Evolutionary conservation across 1,140 invertebrate species (phyloP), one percentile per base, ranked within the genome.

Genomic region (Argopecten irradians): DNA sequence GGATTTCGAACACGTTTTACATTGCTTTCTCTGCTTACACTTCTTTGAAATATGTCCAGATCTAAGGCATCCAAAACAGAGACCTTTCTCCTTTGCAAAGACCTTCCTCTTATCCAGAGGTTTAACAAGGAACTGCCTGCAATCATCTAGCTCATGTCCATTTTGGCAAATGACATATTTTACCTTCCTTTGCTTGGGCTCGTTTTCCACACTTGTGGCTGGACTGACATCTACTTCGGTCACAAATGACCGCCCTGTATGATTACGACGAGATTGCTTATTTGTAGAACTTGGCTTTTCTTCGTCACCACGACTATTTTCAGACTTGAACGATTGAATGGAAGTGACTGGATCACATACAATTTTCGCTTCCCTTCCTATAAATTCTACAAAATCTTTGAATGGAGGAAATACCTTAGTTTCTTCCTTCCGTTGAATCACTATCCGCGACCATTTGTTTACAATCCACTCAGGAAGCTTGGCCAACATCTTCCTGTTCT

Each of bases 401-500:
- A 92, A 91, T 11, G 89, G 41, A 16, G 91, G 91, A 83, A 85
- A 91, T 8, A 86, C 28, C 32, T 39, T 28, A 28, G 19, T 19
- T 32, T 46, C 55, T 28, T 87, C 84, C 39, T 82, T 90, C 11
- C 22, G 33, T 34, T 87, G 28, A 13, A 14, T 28, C 9, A 87
- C 92, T 28, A 90, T 87, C 34, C 89, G 87, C 1, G 34, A 85
- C 90, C 90, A 90, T 82, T 88, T 82, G 22, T 19, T 46, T 3
- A 91, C 87, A 39, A 92, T 28, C 92, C 91, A 92, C 16, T 92
- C 91, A 1, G 92, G 90, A 16, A 93, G 82, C 71, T 90, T 92
- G 22, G 55, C 7, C 83, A 91, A 83, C 33, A 92, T 85, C 55
- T 92, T 90, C 16, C 87, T 41, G 39, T 92, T 92, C 86, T 92